phyloP scores from a whole-genome alignment of 2,113 vertebrate species.

The Progne subis region DNA sequence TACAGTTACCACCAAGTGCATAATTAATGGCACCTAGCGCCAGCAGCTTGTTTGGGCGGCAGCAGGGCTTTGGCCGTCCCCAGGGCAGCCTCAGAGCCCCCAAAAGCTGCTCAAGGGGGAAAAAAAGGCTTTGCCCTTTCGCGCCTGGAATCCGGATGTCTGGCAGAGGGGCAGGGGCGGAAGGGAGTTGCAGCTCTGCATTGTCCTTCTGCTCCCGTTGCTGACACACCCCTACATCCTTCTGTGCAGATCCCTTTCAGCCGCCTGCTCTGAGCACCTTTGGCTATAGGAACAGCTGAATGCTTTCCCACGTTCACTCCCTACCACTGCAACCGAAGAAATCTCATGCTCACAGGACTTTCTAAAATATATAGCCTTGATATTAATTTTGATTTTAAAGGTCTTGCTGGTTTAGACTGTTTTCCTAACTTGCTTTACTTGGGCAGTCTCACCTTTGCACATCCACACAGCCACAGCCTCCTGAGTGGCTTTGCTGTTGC shows the following conservation, averaged over 20 bases:
- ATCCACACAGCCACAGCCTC: not conserved
- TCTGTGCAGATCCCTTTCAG: not conserved
- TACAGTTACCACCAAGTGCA: not conserved
- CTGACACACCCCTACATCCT: not conserved
- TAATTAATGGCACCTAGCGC: not conserved
- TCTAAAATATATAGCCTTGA: not conserved
- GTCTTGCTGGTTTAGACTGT: not conserved
- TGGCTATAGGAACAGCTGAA: not conserved
- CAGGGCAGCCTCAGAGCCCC: conserved; percentile 21
- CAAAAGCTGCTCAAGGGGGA: not conserved
- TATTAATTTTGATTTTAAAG: not conserved
- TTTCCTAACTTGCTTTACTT: not conserved
- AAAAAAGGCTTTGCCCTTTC: conserved; percentile 44
- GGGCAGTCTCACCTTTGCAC: not conserved
- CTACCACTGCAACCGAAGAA: not conserved
- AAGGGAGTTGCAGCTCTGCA: conserved; percentile 37
- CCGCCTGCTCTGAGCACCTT: not conserved
- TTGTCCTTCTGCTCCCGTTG: not conserved
- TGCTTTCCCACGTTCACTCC: not conserved
- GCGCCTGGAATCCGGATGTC: conserved; percentile 70
- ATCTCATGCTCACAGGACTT: not conserved
- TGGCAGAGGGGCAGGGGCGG: conserved; percentile 39
- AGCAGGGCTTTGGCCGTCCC: conserved; percentile 24
- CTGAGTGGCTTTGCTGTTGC: conserved; percentile 53
- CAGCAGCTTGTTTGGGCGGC: not conserved